These are phyloP conservation scores for Montipora efflorescens DNA, from an alignment of 64 coral and sea anemone genomes.

Conservation along the genomic window DNA sequence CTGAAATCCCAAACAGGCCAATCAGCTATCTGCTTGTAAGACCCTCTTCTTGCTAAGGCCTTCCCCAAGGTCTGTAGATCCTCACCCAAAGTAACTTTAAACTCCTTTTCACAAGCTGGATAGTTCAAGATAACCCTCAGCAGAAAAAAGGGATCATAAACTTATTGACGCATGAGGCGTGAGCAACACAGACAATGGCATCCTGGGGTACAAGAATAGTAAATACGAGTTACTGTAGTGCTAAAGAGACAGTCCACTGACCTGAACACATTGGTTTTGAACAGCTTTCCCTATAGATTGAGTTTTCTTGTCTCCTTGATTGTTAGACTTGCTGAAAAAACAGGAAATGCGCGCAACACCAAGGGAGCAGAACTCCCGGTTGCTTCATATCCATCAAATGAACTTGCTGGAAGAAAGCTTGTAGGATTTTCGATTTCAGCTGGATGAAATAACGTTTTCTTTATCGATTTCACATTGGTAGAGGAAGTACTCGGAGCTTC, in stretches of 20 bases:
- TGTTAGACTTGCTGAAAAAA: background rate
- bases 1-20: too few relatives aligned
- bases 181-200: background rate
- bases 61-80: too few relatives aligned
- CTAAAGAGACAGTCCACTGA: background rate
- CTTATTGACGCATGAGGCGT: background rate
- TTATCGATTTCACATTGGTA: background rate
- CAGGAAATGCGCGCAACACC: background rate
- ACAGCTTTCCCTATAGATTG: background rate
- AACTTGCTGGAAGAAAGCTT: background rate
- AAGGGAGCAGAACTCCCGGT: background rate
- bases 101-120: background rate
- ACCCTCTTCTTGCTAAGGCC: too few relatives aligned
- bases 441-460: background rate
- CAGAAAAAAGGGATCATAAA: background rate
- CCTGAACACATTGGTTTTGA: background rate
- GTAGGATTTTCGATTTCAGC: background rate
- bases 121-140: slow-evolving; percentile 33
- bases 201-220: background rate
- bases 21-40: too few relatives aligned
- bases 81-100: too few relatives aligned
- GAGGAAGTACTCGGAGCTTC: background rate
- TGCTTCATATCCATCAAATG: background rate
- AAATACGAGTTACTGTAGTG: background rate
- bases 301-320: background rate